Evolutionary conservation across 2,888 invertebrate genomes (phyloP).

Genomic region (Axea sp.): DNA sequence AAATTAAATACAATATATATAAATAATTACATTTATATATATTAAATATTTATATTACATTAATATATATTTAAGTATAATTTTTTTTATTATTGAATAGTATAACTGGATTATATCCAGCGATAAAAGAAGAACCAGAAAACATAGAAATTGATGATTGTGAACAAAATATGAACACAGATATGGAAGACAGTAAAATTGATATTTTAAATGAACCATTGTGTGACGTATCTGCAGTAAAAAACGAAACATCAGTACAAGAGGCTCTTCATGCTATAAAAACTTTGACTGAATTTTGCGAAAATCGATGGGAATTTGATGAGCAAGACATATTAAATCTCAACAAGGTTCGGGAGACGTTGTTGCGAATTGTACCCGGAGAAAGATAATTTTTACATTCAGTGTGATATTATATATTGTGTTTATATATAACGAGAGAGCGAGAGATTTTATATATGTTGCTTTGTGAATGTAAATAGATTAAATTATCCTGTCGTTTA

Average conservation of each 20-base stretch:
- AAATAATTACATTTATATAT: too few species aligned
- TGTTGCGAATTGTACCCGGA: conserved; percentile 12
- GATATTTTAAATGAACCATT: conserved; percentile 2
- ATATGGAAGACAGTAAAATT: conserved; percentile 21
- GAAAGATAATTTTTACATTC: conserved; percentile 20
- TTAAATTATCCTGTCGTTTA: too few species aligned
- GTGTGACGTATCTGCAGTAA: neutral
- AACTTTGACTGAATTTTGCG: conserved; percentile 37
- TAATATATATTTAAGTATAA: too few species aligned
- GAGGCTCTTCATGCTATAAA: conserved; percentile 41
- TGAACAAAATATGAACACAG: conserved; percentile 26
- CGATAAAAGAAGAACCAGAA: conserved; percentile 28
- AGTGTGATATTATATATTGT: conserved; percentile 7
- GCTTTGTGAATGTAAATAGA: conserved; percentile 12
- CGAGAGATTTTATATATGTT: conserved; percentile 24
- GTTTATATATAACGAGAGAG: conserved; percentile 10
- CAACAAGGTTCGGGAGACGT: conserved; percentile 27
- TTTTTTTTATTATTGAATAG: too few species aligned
- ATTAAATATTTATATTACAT: too few species aligned
- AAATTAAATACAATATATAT: too few species aligned
- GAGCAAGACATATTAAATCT: conserved; percentile 32
- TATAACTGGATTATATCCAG: conserved; percentile 22
- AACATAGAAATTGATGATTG: conserved; percentile 14
- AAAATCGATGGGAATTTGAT: conserved; percentile 34
- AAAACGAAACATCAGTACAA: conserved; percentile 4